These are phyloP conservation scores for Grantiella picta DNA, from an alignment of 2,113 vertebrate species.

Conservation along the genomic window DNA sequence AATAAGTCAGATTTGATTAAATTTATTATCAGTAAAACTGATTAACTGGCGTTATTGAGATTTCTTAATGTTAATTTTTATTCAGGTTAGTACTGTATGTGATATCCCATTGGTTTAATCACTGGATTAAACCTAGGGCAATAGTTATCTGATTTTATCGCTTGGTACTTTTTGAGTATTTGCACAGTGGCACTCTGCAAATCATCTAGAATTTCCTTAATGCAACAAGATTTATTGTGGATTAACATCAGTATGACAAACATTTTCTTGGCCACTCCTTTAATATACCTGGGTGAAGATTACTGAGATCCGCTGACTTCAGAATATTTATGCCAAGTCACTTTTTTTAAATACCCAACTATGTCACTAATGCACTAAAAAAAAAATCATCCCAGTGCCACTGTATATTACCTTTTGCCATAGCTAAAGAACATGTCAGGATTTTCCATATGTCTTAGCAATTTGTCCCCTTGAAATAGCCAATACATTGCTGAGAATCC, in stretches of 20 bases:
- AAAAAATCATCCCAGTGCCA: not conserved
- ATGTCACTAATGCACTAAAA: not conserved
- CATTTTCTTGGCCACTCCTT: not conserved
- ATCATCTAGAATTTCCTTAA: slow-evolving; percentile 25
- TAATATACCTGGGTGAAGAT: not conserved
- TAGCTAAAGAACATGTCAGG: not conserved
- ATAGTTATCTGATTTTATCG: slow-evolving; percentile 29
- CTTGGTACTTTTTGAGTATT: slow-evolving; percentile 32
- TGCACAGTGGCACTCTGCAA: slow-evolving; percentile 16
- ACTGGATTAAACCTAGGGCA: slow-evolving; percentile 22
- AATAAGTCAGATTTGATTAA: not conserved
- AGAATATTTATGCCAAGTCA: not conserved
- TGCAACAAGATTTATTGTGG: slow-evolving; percentile 3
- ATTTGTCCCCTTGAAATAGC: not conserved
- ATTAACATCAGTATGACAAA: not conserved
- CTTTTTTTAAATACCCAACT: not conserved
- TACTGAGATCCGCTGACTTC: not conserved
- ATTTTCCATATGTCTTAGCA: not conserved
- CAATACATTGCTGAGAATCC: not conserved
- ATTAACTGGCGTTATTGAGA: not conserved
- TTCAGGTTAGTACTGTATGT: not conserved
- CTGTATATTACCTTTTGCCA: not conserved
- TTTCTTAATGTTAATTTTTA: not conserved
- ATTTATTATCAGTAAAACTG: slow-evolving; percentile 7
- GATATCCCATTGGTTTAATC: slow-evolving; percentile 34